Evolutionary conservation across 1,140 invertebrate genomes (phyloP).

Genomic region (Penaeus indicus): DNA sequence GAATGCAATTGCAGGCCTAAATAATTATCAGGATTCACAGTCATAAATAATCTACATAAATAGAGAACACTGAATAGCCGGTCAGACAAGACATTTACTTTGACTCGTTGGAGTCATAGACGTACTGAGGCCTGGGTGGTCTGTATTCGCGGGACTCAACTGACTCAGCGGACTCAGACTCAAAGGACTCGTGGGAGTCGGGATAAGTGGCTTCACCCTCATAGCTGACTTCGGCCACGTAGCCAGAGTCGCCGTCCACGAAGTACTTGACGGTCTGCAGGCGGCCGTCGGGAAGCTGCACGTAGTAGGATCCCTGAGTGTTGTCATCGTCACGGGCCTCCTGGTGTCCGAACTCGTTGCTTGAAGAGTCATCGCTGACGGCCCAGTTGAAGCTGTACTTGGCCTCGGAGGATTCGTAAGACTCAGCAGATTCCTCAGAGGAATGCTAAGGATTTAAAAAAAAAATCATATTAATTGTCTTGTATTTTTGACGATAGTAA

Average conservation of each 20-base stretch:
- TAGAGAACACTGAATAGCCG: too few relatives aligned
- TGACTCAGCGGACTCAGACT: too few relatives aligned
- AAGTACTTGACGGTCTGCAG: constrained; percentile 19
- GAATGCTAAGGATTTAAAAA: neutral
- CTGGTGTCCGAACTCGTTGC: constrained; percentile 25
- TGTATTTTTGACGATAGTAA: too few relatives aligned
- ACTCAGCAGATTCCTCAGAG: neutral
- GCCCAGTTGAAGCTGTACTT: constrained; percentile 21
- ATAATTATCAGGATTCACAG: too few relatives aligned
- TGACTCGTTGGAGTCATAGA: too few relatives aligned
- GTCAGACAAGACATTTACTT: too few relatives aligned
- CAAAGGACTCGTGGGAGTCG: too few relatives aligned
- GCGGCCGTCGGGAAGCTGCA: neutral
- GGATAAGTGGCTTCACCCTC: neutral
- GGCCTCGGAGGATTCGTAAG: constrained; percentile 1
- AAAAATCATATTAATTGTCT: too few relatives aligned
- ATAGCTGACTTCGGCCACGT: constrained; percentile 9
- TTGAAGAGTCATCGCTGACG: neutral
- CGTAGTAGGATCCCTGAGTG: constrained; percentile 9
- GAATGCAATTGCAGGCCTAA: too few relatives aligned
- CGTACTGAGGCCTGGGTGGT: too few relatives aligned
- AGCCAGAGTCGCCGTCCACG: constrained; percentile 16
- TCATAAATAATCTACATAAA: too few relatives aligned
- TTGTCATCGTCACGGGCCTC: constrained; percentile 6
- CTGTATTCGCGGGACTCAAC: too few relatives aligned